Percentiles rank a stretch among this genome's conserved stretches.
phyloP scores from a whole-genome alignment of 2,797 vertebrate species.

The Okamejei kenojei region DNA sequence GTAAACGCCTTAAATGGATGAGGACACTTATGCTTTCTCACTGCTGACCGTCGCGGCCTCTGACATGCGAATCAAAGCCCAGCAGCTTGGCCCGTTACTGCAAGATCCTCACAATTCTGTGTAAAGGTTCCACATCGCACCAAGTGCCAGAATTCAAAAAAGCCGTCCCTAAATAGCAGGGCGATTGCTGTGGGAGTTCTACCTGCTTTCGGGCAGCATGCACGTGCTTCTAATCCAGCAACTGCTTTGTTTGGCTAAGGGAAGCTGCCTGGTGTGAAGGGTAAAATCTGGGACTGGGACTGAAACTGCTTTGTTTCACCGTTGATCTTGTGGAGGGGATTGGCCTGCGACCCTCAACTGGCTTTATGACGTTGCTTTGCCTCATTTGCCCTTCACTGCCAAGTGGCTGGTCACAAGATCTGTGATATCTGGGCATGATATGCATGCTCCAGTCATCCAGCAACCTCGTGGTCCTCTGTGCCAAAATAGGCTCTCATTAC shows the following conservation, averaged over 20 bases:
- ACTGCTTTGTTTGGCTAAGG: background rate
- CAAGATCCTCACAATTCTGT: background rate
- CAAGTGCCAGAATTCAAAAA: background rate
- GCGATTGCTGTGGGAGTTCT: background rate
- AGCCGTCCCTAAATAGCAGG: background rate
- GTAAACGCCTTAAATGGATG: background rate
- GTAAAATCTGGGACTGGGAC: background rate
- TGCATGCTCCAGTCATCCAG: background rate
- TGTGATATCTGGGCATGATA: background rate
- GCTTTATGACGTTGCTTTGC: too few relatives aligned
- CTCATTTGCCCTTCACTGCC: background rate
- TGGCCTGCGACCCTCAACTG: too few relatives aligned
- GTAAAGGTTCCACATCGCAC: background rate
- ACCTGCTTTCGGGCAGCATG: background rate
- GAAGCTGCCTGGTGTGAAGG: background rate
- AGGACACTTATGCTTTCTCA: background rate
- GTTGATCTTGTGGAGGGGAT: background rate
- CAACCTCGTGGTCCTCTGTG: slow-evolving; percentile 44
- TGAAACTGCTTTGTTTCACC: background rate
- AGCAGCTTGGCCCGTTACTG: background rate
- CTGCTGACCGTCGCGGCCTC: background rate
- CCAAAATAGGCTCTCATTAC: slow-evolving; percentile 57
- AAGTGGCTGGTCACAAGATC: background rate
- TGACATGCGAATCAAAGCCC: background rate
- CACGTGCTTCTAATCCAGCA: background rate